Base-by-base conservation (phyloP, 2,113 vertebrate species). In the Urocitellus parryii region DNA sequence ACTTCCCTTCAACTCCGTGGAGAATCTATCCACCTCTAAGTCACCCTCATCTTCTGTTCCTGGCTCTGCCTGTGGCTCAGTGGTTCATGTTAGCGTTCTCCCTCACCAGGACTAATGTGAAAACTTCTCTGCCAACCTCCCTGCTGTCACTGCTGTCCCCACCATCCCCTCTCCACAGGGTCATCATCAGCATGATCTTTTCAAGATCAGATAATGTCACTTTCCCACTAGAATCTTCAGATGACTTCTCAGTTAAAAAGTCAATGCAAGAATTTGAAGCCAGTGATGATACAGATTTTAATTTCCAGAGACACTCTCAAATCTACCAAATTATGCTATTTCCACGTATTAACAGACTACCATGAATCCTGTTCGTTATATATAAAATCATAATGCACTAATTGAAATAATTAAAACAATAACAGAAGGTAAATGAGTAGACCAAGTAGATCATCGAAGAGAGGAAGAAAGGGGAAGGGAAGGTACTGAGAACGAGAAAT, bases 71-170 rank as follows among this genome's bases (percentile, higher is more conserved):
- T 56, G 14, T 37, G 6, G 13, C 32, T 93, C n/a, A 1, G 12
- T 84, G 65, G 29, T 58, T 22, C 27, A 16, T 14, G 48, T 65
- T 25, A 73, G 68, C 22, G 39, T 22, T 45, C 11, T 56, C 9
- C 84, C 2, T 77, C 37, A 58, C 14, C 7, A 42, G 17, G 63
- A 80, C 25, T 74, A 18, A 37, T 32, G 48, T 4, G 14, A 45
- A 51, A 61, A 2, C 3, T 3, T 8, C 5, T 39, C 53, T 11
- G 0, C 6, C 56, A 37, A 4, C 37, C 17, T 90, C 9, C 5
- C 29, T 12, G 14, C 1, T 24, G 63, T 29, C 4, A 27, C 8
- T 79, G 7, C 5, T 45, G 3, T 45, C 53, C 22, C 20, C 11
- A 27, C 1, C 13, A 24, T 48, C 4, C 14, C n/a, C 53, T 73